A percentile compares a stretch with the other conserved stretches of the same genome.
Conservation (phyloP, 2,888 invertebrate genomes). For the Anorthoa munda region DNA sequence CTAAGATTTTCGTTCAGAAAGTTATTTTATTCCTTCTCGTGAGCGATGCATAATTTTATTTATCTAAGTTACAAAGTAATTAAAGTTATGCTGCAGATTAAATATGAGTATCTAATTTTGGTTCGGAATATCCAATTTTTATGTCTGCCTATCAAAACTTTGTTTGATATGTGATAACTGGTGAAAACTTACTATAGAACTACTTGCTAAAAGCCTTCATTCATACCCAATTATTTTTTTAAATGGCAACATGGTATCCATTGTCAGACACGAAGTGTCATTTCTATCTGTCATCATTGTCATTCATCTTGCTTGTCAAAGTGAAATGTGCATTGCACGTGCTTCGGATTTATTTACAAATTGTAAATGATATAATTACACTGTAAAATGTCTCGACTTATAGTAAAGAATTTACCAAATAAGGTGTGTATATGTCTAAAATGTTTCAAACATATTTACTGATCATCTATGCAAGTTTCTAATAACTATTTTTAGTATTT, state of each 20-base stretch:
- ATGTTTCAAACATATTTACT: not conserved
- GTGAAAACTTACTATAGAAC: no score
- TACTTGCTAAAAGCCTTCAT: no score
- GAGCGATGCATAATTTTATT: no score
- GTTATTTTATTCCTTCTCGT: no score
- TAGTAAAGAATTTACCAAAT: conserved; percentile 97
- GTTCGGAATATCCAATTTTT: not conserved
- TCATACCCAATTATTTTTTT: no score
- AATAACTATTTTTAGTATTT: not conserved
- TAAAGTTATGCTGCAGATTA: no score
- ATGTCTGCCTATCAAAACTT: no score
- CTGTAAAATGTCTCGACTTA: conserved; percentile 94
- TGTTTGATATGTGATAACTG: no score
- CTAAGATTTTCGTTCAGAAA: not conserved
- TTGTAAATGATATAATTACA: not conserved
- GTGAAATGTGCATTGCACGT: conserved; percentile 45
- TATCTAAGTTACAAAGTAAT: no score
- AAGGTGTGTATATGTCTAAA: conserved; percentile 91
- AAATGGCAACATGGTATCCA: not conserved
- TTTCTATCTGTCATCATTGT: not conserved
- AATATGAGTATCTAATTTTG: not conserved
- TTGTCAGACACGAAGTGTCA: not conserved
- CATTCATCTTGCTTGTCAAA: conserved; percentile 10
- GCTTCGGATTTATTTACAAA: conserved; percentile 39
- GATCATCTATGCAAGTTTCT: not conserved